Percentiles rank a stretch among this genome's conserved stretches.
These are phyloP conservation scores for Agonum fuliginosum DNA, from an alignment of 2,888 invertebrate genomes.

Conservation along the genomic window DNA sequence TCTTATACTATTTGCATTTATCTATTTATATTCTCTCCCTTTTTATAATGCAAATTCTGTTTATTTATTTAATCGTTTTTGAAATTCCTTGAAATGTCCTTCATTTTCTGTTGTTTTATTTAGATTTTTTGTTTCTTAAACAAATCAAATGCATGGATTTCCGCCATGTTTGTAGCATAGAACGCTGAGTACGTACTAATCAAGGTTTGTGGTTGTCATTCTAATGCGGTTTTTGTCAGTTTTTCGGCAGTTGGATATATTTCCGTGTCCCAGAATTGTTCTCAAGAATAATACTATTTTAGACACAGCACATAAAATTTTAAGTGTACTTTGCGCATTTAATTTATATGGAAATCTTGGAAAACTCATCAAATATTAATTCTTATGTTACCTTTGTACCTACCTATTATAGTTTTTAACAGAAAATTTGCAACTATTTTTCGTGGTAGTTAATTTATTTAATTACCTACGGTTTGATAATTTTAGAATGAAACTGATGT, in stretches of 20 bases:
- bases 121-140: conserved; percentile 13
- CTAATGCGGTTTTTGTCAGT: conserved; percentile 3
- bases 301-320: background rate
- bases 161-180: conserved; percentile 21
- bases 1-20: background rate
- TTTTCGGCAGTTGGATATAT: conserved; percentile 12
- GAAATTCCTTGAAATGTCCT: conserved; percentile 20
- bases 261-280: conserved; percentile 31
- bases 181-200: background rate
- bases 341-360: background rate
- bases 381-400: no score
- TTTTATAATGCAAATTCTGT: conserved; percentile 14
- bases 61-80: background rate
- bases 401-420: no score
- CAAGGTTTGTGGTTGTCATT: conserved; percentile 37
- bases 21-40: background rate
- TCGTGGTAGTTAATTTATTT: no score
- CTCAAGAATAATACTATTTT: background rate
- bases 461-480: no score
- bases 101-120: conserved; percentile 29
- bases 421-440: no score
- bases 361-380: background rate
- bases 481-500: no score
- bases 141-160: conserved; percentile 23
- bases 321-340: background rate